These are phyloP conservation scores for Contarinia nasturtii DNA, from an alignment of 1,140 invertebrate genomes.

Conservation along the genomic window DNA sequence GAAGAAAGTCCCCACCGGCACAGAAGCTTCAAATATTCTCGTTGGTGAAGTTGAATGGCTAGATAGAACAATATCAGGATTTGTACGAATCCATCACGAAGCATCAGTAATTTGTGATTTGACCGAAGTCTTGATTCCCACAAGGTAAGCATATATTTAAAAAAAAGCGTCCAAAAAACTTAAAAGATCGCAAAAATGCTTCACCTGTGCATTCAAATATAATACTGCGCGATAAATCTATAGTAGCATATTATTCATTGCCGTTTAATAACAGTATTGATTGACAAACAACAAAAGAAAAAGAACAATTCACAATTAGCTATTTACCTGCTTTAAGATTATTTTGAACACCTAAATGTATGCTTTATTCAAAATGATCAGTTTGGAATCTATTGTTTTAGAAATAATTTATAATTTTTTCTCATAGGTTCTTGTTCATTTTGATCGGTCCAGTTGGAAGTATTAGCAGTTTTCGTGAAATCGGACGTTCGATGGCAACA, in stretches of 20 bases:
- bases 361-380: too few relatives aligned
- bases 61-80: constrained; percentile 75
- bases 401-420: neutral
- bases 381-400: too few relatives aligned
- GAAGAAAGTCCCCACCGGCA: constrained; percentile 90
- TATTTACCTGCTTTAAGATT: too few relatives aligned
- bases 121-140: constrained; percentile 93
- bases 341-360: too few relatives aligned
- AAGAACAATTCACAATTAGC: too few relatives aligned
- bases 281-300: too few relatives aligned
- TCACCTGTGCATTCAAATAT: too few relatives aligned
- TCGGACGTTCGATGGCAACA: constrained; percentile 93
- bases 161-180: too few relatives aligned
- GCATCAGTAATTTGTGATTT: constrained; percentile 82
- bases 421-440: constrained; percentile 73
- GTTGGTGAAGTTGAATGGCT: constrained; percentile 96
- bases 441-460: constrained; percentile 72
- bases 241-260: too few relatives aligned
- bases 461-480: constrained; percentile 80
- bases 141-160: constrained; percentile 28
- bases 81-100: constrained; percentile 73
- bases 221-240: too few relatives aligned
- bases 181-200: too few relatives aligned
- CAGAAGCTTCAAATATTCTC: constrained; percentile 92
- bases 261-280: too few relatives aligned